Conservation (phyloP, 2,888 invertebrate genomes). For the Apamea sordens region DNA sequence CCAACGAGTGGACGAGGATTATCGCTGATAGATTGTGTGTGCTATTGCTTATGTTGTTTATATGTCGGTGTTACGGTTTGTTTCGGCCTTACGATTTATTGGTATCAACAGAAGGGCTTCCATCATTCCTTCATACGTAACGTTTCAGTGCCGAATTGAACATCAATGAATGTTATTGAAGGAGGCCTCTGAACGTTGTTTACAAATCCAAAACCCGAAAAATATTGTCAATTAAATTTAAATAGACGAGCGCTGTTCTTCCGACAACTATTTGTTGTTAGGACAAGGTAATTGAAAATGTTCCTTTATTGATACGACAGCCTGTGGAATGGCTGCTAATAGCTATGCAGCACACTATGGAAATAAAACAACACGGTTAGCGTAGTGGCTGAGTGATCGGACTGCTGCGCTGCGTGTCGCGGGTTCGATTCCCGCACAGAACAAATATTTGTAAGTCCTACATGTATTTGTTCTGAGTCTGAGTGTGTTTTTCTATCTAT, state of each 20-base stretch:
- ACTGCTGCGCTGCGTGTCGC: too few species aligned
- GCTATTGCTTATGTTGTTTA: slow-evolving; percentile 25
- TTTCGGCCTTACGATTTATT: background rate
- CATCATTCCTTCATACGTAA: background rate
- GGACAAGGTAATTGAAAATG: background rate
- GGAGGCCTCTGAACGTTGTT: background rate
- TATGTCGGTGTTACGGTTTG: slow-evolving; percentile 1
- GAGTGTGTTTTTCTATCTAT: too few species aligned
- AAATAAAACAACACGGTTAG: too few species aligned
- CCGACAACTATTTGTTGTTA: background rate
- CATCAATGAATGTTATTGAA: background rate
- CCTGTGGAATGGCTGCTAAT: background rate
- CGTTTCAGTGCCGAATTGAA: background rate
- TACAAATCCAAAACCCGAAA: background rate
- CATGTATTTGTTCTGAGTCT: too few species aligned
- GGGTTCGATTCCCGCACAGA: too few species aligned
- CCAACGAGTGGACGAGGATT: slow-evolving; percentile 39
- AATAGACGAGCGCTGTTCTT: background rate
- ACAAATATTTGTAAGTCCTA: too few species aligned
- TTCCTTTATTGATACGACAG: background rate
- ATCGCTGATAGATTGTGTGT: slow-evolving; percentile 38
- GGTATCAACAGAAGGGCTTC: background rate
- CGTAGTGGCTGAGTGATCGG: too few species aligned
- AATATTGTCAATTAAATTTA: background rate
- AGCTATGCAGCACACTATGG: background rate